A percentile compares a stretch with the other conserved stretches of the same genome.
Conservation (phyloP, 2,797 vertebrate genomes). For the Characodon lateralis region DNA sequence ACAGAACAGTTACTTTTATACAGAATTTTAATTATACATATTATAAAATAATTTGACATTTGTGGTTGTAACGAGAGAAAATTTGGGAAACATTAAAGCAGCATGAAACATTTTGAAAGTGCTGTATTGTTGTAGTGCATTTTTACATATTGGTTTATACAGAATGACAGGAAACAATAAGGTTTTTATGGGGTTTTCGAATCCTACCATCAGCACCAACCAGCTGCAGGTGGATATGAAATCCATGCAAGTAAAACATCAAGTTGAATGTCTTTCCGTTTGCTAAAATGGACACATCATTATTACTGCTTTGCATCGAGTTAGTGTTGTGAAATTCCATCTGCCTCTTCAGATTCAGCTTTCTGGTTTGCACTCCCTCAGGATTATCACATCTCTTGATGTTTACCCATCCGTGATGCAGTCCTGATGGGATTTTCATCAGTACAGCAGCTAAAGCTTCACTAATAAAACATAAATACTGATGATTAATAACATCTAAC, state of each 20-base stretch:
- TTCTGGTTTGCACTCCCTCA: not conserved
- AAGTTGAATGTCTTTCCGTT: not conserved
- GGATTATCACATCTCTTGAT: not conserved
- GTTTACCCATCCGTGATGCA: not conserved
- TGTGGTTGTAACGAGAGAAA: not conserved
- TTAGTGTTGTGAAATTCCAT: not conserved
- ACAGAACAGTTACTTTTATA: not conserved
- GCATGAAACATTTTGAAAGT: not conserved
- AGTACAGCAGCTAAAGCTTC: not conserved
- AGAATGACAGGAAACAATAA: not conserved
- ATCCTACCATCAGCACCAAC: not conserved
- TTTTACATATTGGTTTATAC: not conserved
- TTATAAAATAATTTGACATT: not conserved
- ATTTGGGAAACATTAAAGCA: not conserved
- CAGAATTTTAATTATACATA: not conserved
- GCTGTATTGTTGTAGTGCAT: not conserved
- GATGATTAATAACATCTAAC: not conserved
- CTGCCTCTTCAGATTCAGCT: not conserved
- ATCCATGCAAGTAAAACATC: not conserved
- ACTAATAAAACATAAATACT: not conserved
- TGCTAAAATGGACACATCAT: not conserved
- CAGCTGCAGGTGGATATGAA: not conserved
- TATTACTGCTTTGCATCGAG: not conserved
- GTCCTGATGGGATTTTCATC: not conserved
- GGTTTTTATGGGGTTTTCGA: not conserved